phyloP scores from a whole-genome alignment of 35 echinoderm and acorn worm genomes.

The Anneissia japonica region DNA sequence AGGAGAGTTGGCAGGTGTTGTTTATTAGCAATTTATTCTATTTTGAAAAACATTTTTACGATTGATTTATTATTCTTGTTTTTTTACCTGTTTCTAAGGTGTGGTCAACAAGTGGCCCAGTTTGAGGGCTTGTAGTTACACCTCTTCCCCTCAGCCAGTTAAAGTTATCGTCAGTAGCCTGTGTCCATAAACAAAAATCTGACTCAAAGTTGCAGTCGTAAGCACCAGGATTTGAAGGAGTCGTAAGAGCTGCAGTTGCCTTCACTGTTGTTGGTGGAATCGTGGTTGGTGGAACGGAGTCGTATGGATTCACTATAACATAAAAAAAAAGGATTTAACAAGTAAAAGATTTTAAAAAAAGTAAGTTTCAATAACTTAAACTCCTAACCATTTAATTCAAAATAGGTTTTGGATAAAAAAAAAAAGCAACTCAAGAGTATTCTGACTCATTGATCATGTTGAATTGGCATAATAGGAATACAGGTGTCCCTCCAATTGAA shows the following conservation, averaged over 20 bases:
- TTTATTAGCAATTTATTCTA: too few relatives aligned
- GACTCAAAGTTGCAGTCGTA: slow-evolving; percentile 44
- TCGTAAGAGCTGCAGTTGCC: background rate
- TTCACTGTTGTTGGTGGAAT: background rate
- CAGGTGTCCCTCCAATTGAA: too few relatives aligned
- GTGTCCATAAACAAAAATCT: slow-evolving; percentile 48
- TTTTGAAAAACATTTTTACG: too few relatives aligned
- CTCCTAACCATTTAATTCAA: too few relatives aligned
- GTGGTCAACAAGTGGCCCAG: slow-evolving; percentile 50
- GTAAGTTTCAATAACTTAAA: too few relatives aligned
- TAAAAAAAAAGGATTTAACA: background rate
- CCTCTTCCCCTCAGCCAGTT: slow-evolving; percentile 57
- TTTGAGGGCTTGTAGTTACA: slow-evolving; percentile 22
- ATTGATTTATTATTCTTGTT: background rate
- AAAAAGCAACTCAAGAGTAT: too few relatives aligned
- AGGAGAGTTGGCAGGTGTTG: too few relatives aligned
- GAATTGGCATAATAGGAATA: too few relatives aligned
- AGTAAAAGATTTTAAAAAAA: too few relatives aligned
- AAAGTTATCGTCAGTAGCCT: slow-evolving; percentile 61
- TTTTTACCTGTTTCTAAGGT: slow-evolving; percentile 23
- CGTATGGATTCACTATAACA: background rate
- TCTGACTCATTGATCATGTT: too few relatives aligned
- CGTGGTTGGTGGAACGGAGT: background rate
- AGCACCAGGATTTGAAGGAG: background rate
- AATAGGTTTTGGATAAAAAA: too few relatives aligned